phyloP scores from a whole-genome alignment of 2,113 vertebrate genomes.

The Pseudolaguvia tuberculata region DNA sequence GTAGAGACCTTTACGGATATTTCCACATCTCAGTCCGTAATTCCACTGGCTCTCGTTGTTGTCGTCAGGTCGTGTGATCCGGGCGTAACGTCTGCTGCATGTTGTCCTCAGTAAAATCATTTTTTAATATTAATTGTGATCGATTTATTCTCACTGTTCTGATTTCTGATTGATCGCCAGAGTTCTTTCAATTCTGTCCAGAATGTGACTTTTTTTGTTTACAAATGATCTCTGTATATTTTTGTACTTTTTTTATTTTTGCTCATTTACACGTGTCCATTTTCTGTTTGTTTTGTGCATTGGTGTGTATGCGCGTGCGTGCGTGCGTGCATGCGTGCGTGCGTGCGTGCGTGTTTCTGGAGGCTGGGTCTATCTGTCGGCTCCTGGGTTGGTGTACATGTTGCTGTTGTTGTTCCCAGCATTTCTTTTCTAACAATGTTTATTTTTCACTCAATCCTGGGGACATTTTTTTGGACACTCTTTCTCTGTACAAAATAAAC shows the following conservation, averaged over 20 bases:
- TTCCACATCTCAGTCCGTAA: constrained; percentile 58
- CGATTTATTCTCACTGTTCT: constrained; percentile 52
- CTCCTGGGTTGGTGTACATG: constrained; percentile 69
- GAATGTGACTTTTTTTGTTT: constrained; percentile 62
- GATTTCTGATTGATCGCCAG: constrained; percentile 56
- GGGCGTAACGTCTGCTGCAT: constrained; percentile 71
- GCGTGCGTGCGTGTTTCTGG: constrained; percentile 75
- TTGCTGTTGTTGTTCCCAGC: constrained; percentile 42
- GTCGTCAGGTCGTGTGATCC: constrained; percentile 61
- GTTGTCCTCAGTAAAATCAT: constrained; percentile 67
- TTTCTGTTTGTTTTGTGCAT: constrained; percentile 79
- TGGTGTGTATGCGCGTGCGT: constrained; percentile 72
- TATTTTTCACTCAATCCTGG: constrained; percentile 82
- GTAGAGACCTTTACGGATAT: constrained; percentile 69
- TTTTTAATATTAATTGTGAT: constrained; percentile 81
- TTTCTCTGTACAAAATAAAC: constrained; percentile 90
- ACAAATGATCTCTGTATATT: constrained; percentile 84
- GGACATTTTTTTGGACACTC: constrained; percentile 92
- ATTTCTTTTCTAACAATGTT: constrained; percentile 68
- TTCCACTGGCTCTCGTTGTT: constrained; percentile 47
- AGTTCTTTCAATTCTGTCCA: constrained; percentile 55
- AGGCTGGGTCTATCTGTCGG: constrained; percentile 48
- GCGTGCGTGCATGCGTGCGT: constrained; percentile 70
- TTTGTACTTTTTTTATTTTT: constrained; percentile 82
- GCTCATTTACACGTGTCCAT: constrained; percentile 70